A percentile compares a stretch with the other conserved stretches of the same genome.
Evolutionary conservation across 1,140 invertebrate species (phyloP).

Genomic region (Nautilus pompilius): DNA sequence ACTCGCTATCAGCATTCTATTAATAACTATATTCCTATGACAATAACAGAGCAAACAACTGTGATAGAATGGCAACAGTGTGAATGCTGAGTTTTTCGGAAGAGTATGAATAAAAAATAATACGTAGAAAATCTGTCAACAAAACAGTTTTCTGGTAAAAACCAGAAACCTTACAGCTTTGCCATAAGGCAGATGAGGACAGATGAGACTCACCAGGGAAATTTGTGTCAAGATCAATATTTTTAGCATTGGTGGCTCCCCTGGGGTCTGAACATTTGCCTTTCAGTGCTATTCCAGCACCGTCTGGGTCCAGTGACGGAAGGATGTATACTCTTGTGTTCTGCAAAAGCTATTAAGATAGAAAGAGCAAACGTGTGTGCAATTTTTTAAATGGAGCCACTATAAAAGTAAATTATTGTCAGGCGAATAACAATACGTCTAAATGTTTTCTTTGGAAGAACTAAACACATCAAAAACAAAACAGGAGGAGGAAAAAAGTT

Average conservation of each 20-base stretch:
- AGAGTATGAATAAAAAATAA: background rate
- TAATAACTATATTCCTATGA: background rate
- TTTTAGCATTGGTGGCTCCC: slow-evolving; percentile 77
- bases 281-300: slow-evolving; percentile 71
- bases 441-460: too few species aligned
- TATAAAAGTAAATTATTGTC: too few species aligned
- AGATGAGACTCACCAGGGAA: slow-evolving; percentile 72
- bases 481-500: too few species aligned
- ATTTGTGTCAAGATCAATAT: slow-evolving; percentile 88
- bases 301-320: slow-evolving; percentile 84
- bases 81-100: background rate
- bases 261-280: slow-evolving; percentile 56
- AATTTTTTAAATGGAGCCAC: background rate
- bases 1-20: background rate
- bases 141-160: background rate
- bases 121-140: background rate
- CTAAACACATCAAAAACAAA: too few species aligned
- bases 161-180: background rate
- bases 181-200: too few species aligned
- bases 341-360: slow-evolving; percentile 62
- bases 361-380: too few species aligned
- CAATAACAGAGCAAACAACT: background rate
- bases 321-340: slow-evolving; percentile 77
- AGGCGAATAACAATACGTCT: too few species aligned
- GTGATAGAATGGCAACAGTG: background rate